phyloP scores from a whole-genome alignment of 2,888 invertebrate genomes.

The Cistogaster globosa region DNA sequence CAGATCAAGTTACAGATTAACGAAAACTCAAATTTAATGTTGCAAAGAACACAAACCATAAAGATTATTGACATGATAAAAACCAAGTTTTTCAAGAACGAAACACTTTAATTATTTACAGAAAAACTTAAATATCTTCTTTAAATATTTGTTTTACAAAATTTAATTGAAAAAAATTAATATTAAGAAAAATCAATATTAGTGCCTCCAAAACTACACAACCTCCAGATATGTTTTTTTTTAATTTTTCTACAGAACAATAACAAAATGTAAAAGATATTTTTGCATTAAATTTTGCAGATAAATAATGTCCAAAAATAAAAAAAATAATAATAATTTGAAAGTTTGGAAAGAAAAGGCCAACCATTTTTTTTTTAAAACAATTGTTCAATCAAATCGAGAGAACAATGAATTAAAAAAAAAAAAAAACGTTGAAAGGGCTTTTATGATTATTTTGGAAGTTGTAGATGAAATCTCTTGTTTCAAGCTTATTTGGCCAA shows the following conservation, averaged over 20 bases:
- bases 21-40: constrained; percentile 22
- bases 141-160: constrained; percentile 9
- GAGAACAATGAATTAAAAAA: constrained; percentile 21
- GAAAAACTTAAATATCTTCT: neutral
- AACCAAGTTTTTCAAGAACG: neutral
- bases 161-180: constrained; percentile 28
- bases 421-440: constrained; percentile 48
- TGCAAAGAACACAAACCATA: constrained; percentile 23
- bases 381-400: constrained; percentile 63
- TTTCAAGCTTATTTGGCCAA: constrained; percentile 51
- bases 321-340: constrained; percentile 57
- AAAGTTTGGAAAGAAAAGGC: constrained; percentile 57
- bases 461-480: constrained; percentile 62
- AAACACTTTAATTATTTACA: constrained; percentile 48
- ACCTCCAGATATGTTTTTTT: neutral
- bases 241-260: constrained; percentile 10
- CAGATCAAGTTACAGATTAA: constrained; percentile 65
- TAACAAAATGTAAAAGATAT: constrained; percentile 29
- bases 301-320: constrained; percentile 52
- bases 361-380: constrained; percentile 53
- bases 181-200: constrained; percentile 29
- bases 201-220: neutral
- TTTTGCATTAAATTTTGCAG: constrained; percentile 44
- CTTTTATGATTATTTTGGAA: constrained; percentile 62
- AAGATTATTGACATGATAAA: constrained; percentile 51